Conservation (phyloP, 2,797 vertebrate genomes). For the Falco naumanni region DNA sequence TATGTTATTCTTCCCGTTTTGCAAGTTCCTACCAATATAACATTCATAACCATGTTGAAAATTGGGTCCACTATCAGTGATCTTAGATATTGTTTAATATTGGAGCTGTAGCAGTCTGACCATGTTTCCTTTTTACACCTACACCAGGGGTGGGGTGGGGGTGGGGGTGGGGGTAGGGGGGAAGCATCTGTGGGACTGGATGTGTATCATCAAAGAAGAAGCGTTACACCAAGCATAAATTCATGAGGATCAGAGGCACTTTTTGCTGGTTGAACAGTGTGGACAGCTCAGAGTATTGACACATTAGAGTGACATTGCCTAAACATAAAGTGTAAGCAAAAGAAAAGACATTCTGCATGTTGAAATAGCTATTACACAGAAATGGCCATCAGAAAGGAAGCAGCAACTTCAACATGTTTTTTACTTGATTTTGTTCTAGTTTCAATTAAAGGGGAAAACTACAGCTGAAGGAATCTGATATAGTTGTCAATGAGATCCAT, state of each 20-base stretch:
- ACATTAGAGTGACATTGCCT: not conserved
- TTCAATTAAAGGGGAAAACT: not conserved
- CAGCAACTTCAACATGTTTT: not conserved
- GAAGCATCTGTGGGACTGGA: too few relatives aligned
- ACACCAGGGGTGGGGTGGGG: too few relatives aligned
- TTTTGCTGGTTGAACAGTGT: not conserved
- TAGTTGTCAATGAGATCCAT: not conserved
- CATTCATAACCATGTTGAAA: not conserved
- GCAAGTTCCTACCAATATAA: not conserved
- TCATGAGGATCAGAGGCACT: not conserved
- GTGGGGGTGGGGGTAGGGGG: too few relatives aligned
- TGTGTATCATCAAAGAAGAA: not conserved
- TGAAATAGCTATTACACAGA: not conserved
- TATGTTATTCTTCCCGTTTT: fast-evolving
- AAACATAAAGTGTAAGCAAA: not conserved
- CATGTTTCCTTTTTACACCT: not conserved
- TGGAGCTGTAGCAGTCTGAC: not conserved
- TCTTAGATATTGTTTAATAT: not conserved
- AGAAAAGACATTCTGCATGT: not conserved
- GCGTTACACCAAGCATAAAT: not conserved
- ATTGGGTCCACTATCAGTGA: fast-evolving
- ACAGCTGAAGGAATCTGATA: not conserved
- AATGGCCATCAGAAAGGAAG: not conserved
- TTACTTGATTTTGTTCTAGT: not conserved
- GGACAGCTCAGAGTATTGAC: not conserved